Conservation (phyloP, 2,888 invertebrate genomes). For the Drosophila siamana region DNA sequence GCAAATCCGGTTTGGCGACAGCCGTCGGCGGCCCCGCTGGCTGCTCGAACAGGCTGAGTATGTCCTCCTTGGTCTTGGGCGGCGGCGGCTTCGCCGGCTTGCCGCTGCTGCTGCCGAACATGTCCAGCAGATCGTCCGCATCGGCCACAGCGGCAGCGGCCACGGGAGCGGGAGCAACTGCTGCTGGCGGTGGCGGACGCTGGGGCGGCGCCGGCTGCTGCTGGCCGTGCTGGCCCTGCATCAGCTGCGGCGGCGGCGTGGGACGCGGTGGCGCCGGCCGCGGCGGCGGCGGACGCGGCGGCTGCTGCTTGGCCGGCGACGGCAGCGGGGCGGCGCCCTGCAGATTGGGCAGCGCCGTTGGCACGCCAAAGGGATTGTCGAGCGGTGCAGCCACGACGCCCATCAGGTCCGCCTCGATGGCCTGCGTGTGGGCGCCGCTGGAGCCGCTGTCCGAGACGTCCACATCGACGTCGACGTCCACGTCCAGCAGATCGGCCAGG, state of each 20-base stretch:
- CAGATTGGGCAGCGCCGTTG: conserved; percentile 84
- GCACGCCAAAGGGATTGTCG: conserved; percentile 85
- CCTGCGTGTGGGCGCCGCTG: conserved; percentile 77
- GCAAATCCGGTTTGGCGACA: conserved; percentile 86
- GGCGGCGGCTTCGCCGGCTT: conserved; percentile 86
- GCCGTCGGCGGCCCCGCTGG: conserved; percentile 74
- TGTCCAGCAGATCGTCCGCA: conserved; percentile 87
- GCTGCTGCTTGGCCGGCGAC: conserved; percentile 86
- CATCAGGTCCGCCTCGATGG: conserved; percentile 78
- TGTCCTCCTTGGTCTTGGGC: conserved; percentile 87
- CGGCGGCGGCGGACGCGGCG: conserved; percentile 85
- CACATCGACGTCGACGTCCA: conserved; percentile 87
- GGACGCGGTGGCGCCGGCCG: conserved; percentile 83
- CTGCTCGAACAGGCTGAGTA: conserved; percentile 87
- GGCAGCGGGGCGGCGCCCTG: conserved; percentile 86
- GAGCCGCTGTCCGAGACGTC: conserved; percentile 87
- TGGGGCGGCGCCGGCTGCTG: conserved; percentile 63
- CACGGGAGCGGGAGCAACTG: conserved; percentile 32
- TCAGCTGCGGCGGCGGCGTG: conserved; percentile 79
- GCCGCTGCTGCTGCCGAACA: conserved; percentile 80
- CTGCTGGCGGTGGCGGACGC: conserved; percentile 80
- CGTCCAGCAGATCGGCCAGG: conserved; percentile 89
- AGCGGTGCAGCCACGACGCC: conserved; percentile 53
- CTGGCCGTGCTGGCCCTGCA: conserved; percentile 57
- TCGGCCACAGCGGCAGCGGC: conserved; percentile 57